phyloP scores from a whole-genome alignment of 2,113 vertebrate genomes.

The Pseudorhombus dupliciocellatus region DNA sequence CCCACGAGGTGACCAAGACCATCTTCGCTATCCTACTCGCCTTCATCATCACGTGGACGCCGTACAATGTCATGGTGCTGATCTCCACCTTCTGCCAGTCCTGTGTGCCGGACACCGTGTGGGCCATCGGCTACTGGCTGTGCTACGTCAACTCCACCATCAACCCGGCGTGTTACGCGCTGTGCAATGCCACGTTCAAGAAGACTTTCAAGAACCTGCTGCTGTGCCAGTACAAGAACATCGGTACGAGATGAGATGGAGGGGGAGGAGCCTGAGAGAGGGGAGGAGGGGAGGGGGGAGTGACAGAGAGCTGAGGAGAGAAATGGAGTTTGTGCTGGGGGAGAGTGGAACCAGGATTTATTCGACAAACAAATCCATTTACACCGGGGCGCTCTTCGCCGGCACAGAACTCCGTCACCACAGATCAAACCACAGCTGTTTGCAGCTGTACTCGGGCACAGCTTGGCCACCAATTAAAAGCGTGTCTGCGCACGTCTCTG shows the following conservation, averaged over 20 bases:
- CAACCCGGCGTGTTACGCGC: slow-evolving; percentile 97
- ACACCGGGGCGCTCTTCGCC: slow-evolving; percentile 14
- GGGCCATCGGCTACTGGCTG: slow-evolving; percentile 98
- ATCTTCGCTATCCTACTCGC: slow-evolving; percentile 98
- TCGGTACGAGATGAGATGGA: slow-evolving; percentile 90
- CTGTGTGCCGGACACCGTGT: slow-evolving; percentile 93
- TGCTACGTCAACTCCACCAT: slow-evolving; percentile 99
- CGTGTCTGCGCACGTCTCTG: not conserved
- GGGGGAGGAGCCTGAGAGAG: slow-evolving; percentile 13
- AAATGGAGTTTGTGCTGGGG: slow-evolving; percentile 6
- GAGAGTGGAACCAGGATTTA: not conserved
- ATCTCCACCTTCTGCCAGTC: slow-evolving; percentile 96
- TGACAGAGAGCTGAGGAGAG: slow-evolving; percentile 11
- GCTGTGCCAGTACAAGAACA: slow-evolving; percentile 97
- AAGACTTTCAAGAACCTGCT: slow-evolving; percentile 98
- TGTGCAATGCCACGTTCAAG: slow-evolving; percentile 99
- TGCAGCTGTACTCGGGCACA: not conserved
- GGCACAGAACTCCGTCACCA: not conserved
- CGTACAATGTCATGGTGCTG: slow-evolving; percentile 98
- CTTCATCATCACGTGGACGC: slow-evolving; percentile 98
- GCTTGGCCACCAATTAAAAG: slow-evolving; percentile 4
- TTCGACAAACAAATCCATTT: no score
- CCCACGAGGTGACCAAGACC: slow-evolving; percentile 88
- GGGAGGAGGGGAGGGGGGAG: slow-evolving; percentile 21
- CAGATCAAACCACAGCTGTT: not conserved